Evolutionary conservation across 92 coral and sea anemone genomes (phyloP).

Genomic region (Muricea muricata): DNA sequence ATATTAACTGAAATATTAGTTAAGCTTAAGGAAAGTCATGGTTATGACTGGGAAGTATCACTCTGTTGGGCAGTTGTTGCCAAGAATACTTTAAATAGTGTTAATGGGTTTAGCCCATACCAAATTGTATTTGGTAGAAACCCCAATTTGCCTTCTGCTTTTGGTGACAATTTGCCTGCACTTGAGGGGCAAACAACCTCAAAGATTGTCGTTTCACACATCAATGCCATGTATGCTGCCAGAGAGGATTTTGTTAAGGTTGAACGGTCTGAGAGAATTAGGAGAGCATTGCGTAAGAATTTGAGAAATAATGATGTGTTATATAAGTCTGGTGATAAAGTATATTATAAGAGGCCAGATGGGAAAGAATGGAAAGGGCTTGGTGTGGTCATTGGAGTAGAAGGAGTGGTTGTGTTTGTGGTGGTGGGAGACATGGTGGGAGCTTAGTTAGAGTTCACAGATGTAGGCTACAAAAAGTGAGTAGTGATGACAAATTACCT

Average conservation of each 20-base stretch:
- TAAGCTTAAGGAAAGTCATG: conserved; percentile 3
- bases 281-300: conserved; percentile 18
- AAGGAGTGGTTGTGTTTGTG: background rate
- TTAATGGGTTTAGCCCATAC: conserved; percentile 25
- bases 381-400: conserved; percentile 3
- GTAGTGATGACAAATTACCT: background rate
- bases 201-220: background rate
- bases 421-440: conserved; percentile 13
- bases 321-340: background rate
- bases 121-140: conserved; percentile 29
- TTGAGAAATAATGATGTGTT: background rate
- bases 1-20: conserved; percentile 2
- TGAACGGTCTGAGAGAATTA: conserved; percentile 26
- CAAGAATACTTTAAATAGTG: conserved; percentile 7
- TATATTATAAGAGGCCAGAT: conserved; percentile 7
- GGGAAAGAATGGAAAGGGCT: conserved; percentile 2
- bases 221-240: conserved; percentile 10
- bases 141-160: conserved; percentile 13
- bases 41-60: background rate
- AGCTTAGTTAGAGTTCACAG: background rate
- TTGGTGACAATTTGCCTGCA: conserved; percentile 12
- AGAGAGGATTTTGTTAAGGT: conserved; percentile 12
- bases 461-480: background rate
- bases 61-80: conserved; percentile 22
- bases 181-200: background rate